Percentiles rank a stretch among this genome's conserved stretches.
phyloP scores from a whole-genome alignment of 2,888 invertebrate genomes.

The Ferrisia virgata region DNA sequence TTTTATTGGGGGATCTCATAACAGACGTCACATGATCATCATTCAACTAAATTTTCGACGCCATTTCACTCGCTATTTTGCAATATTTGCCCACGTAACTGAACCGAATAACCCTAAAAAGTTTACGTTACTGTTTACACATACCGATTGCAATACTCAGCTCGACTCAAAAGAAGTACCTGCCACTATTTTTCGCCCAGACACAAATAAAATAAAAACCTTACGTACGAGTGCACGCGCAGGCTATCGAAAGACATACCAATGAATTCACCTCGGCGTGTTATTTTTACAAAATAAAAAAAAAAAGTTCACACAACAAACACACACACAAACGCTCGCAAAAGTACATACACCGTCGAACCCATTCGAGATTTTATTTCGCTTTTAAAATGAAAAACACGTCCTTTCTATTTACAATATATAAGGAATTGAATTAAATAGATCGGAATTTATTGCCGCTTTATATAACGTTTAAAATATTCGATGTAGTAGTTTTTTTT shows the following conservation, averaged over 20 bases:
- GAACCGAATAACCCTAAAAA: neutral
- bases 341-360: conserved; percentile 2
- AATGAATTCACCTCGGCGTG: neutral
- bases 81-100: neutral
- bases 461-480: neutral
- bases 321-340: too few species aligned
- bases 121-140: neutral
- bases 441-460: neutral
- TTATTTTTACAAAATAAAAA: neutral
- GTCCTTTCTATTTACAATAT: neutral
- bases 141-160: neutral
- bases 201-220: neutral
- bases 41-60: neutral
- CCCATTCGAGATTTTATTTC: neutral
- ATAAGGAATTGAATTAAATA: conserved; percentile 10
- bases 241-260: neutral
- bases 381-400: conserved; percentile 17
- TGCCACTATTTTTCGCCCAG: neutral
- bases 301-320: neutral
- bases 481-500: neutral
- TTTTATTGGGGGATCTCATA: too few species aligned
- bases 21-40: neutral
- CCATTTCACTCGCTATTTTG: neutral
- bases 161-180: neutral
- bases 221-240: neutral